A percentile compares a stretch with the other conserved stretches of the same genome.
Conservation (phyloP, 2,113 vertebrate genomes). For the Anser brachyrhynchus region DNA sequence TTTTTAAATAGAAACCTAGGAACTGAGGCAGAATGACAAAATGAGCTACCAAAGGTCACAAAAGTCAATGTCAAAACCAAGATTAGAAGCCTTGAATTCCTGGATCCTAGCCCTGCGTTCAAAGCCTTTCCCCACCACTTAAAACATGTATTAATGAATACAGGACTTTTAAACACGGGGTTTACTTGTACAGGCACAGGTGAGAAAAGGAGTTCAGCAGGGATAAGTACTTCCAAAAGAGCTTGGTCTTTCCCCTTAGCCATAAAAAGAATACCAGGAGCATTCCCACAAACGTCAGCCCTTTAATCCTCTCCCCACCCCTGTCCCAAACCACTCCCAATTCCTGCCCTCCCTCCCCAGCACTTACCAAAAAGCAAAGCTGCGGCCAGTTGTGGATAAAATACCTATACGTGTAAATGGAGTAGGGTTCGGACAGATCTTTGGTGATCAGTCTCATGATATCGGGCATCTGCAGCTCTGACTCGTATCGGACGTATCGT, state of each 20-base stretch:
- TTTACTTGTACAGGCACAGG: not conserved
- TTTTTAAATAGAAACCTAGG: conserved; percentile 14
- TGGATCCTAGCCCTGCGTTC: not conserved
- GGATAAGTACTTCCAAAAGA: not conserved
- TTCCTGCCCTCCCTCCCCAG: not conserved
- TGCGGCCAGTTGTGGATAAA: conserved; percentile 99
- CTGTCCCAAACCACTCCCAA: conserved; percentile 33
- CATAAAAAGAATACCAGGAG: not conserved
- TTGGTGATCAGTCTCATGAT: conserved; percentile 99
- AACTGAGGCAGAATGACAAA: conserved; percentile 18
- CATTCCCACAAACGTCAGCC: not conserved
- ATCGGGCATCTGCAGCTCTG: conserved; percentile 99
- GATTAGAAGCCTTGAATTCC: conserved; percentile 16
- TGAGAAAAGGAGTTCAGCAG: not conserved
- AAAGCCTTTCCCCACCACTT: not conserved
- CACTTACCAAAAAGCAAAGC: conserved; percentile 99
- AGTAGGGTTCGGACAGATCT: conserved; percentile 99
- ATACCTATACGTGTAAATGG: conserved; percentile 99
- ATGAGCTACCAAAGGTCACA: conserved; percentile 32
- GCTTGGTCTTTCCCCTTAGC: not conserved
- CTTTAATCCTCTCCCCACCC: not conserved
- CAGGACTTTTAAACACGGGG: not conserved
- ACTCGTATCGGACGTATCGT: conserved; percentile 96
- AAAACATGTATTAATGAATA: not conserved
- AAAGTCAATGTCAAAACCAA: conserved; percentile 52